Conservation (phyloP, 2,888 invertebrate species). For the Metacarcinus magister region DNA sequence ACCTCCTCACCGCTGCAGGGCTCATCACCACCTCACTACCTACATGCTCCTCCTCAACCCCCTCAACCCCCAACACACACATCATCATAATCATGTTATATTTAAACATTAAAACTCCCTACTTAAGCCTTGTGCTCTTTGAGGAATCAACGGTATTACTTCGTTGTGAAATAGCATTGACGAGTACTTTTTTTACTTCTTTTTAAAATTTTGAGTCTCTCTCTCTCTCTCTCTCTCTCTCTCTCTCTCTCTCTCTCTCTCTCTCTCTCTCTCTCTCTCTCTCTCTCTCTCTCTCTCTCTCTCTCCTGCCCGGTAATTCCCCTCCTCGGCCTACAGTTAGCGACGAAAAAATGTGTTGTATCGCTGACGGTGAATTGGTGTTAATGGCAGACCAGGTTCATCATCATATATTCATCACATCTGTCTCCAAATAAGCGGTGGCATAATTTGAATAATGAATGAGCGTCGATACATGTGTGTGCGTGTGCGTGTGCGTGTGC, state of each 20-base stretch:
- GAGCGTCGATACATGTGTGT: not conserved
- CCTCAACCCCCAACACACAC: not conserved
- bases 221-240: too few species aligned
- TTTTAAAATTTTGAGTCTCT: too few species aligned
- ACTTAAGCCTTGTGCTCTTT: too few species aligned
- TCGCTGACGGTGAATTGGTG: not conserved
- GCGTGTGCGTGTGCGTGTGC: slow-evolving; percentile 10
- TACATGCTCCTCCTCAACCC: not conserved
- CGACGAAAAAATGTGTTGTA: not conserved
- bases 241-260: too few species aligned
- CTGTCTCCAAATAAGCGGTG: not conserved
- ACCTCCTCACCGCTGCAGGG: too few species aligned
- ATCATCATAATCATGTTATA: not conserved
- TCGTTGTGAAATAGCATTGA: too few species aligned
- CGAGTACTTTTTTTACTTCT: too few species aligned
- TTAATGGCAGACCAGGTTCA: not conserved
- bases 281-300: not conserved
- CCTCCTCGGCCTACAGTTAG: not conserved
- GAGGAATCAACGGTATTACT: too few species aligned
- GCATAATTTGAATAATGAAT: slow-evolving; percentile 7
- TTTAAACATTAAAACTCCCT: too few species aligned
- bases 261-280: not conserved
- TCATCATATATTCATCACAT: not conserved
- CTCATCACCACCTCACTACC: too few species aligned
- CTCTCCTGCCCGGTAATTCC: not conserved